Conservation (phyloP, 2,113 vertebrate genomes). For the Scalopus aquaticus region DNA sequence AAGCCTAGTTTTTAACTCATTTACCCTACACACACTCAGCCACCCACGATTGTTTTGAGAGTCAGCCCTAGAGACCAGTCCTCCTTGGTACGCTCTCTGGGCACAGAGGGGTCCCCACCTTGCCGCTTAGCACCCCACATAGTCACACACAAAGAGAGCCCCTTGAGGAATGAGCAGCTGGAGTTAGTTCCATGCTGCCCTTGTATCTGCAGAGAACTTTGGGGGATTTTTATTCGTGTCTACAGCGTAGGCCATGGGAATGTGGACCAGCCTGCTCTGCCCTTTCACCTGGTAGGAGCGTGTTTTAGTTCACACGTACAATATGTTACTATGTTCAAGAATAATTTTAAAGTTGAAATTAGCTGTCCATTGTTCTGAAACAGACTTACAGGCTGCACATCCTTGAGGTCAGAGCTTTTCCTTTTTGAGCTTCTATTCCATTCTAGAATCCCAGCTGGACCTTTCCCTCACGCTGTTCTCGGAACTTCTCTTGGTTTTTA, state of each 20-base stretch:
- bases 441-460: neutral
- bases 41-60: neutral
- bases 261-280: too few species aligned
- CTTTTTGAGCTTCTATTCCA: neutral
- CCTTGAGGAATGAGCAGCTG: neutral
- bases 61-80: neutral
- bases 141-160: accelerated
- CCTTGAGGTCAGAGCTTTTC: neutral
- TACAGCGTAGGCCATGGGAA: neutral
- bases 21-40: neutral
- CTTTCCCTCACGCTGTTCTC: neutral
- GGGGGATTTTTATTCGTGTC: neutral
- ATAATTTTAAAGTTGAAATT: neutral
- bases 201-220: neutral
- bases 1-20: too few species aligned
- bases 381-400: too few species aligned
- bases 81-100: accelerated
- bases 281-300: neutral
- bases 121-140: too few species aligned
- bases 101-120: accelerated
- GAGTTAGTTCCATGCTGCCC: neutral
- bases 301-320: neutral
- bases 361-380: too few species aligned
- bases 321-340: neutral
- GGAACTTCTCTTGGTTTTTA: neutral